Evolutionary conservation across 1,140 invertebrate species (phyloP).

Genomic region (Dendroctonus ponderosae): DNA sequence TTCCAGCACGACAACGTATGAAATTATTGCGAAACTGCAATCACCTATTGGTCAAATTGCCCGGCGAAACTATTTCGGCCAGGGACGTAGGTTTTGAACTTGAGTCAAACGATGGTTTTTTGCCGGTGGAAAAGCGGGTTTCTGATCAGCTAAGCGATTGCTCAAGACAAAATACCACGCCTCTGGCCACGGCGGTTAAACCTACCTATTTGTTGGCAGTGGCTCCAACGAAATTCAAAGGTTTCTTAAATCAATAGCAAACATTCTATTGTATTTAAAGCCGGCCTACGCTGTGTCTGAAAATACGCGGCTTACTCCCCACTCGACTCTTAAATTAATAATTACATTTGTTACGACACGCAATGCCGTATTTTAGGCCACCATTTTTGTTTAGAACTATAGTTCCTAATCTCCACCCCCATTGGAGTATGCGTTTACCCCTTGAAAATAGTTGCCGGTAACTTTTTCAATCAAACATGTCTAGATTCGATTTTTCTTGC

Average conservation of each 20-base stretch:
- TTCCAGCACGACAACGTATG: constrained; percentile 10
- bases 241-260: constrained; percentile 26
- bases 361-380: constrained; percentile 23
- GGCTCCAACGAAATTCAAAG: constrained; percentile 22
- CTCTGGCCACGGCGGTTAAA: constrained; percentile 3
- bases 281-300: constrained; percentile 18
- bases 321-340: constrained; percentile 23
- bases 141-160: neutral
- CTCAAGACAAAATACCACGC: constrained; percentile 3
- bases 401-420: too few relatives aligned
- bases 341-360: constrained; percentile 18
- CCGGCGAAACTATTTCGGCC: neutral
- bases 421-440: too few relatives aligned
- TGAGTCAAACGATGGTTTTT: neutral
- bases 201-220: constrained; percentile 19
- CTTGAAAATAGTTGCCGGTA: too few relatives aligned
- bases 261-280: constrained; percentile 29
- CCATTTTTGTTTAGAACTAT: constrained; percentile 18
- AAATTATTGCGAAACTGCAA: constrained; percentile 20
- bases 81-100: constrained; percentile 3
- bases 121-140: neutral
- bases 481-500: too few relatives aligned
- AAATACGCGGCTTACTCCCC: constrained; percentile 14
- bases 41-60: constrained; percentile 10
- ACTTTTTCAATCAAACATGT: too few relatives aligned